Evolutionary conservation across 2,113 vertebrate genomes (phyloP), one percentile per base, ranked within the genome.

Genomic region (Serilophus lunatus): DNA sequence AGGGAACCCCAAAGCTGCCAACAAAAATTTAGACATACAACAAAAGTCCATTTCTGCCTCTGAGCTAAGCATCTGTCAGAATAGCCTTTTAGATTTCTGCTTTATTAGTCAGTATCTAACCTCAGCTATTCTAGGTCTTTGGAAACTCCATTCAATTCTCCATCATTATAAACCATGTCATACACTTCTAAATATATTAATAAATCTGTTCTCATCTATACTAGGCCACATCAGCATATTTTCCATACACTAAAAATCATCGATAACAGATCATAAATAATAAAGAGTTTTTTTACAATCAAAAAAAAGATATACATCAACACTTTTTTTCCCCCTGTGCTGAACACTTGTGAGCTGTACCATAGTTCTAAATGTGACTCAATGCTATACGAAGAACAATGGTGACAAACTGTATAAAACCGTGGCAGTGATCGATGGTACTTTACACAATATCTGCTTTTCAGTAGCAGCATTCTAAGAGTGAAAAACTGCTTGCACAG

Each of bases 361-460:
- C 65, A 74, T 71, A 91, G 96, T 44, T 86, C 95, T 97, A 84
- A 91, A 92, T 97, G 96, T 97, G 96, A 97, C 95, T 92, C 96
- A 96, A 82, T 82, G 95, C 97, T 94, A 94, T 97, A 89, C 7
- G 92, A 90, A 97, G 98, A 98, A 99, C 98, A 99, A 99, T 99
- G 98, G 98, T 98, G 98, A 98, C 98, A 98, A 98, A 98, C 96
- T 98, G 96, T 98, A 98, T 97, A 97, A 98, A 98, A 97, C 97
- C 91, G 95, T 38, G 80, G 92, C 97, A 98, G 98, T 98, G 98
- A 99, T 95, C 94, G 94, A 97, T 97, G 91, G 96, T 95, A 96
- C 96, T 97, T 93, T 42, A 96, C 97, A 99, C 99, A 99, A 99
- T 98, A 98, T 98, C 95, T 95, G 98, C 98, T 98, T 99, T 99